Evolutionary conservation across 1,140 invertebrate genomes (phyloP).

Genomic region (Cyrtorhinus lividipennis): DNA sequence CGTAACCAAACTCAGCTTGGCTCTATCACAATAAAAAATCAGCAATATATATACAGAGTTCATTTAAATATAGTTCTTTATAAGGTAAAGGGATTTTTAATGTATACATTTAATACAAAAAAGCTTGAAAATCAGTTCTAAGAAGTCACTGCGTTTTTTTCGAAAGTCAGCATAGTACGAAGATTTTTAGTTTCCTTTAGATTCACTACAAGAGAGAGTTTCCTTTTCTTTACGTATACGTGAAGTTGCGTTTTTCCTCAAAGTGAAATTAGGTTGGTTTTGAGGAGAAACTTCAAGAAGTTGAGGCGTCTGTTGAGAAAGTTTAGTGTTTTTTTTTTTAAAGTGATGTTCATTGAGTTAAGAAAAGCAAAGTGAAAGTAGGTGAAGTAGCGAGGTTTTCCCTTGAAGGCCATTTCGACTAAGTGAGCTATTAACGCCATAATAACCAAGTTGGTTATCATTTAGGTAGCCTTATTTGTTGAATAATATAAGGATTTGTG

Average conservation of each 20-base stretch:
- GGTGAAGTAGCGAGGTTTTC: too few species aligned
- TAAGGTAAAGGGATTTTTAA: too few species aligned
- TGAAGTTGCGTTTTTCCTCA: background rate
- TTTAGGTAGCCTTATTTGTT: too few species aligned
- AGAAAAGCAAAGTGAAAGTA: conserved; percentile 7
- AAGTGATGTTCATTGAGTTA: background rate
- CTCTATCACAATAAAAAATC: conserved; percentile 3
- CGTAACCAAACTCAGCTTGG: conserved; percentile 5
- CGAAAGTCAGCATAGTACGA: background rate
- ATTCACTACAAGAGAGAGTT: background rate
- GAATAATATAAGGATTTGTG: too few species aligned
- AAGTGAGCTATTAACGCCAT: too few species aligned
- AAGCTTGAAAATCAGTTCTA: conserved; percentile 10
- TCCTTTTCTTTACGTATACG: conserved; percentile 3
- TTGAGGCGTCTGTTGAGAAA: background rate
- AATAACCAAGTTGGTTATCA: too few species aligned
- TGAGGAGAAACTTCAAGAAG: background rate
- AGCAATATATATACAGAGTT: conserved; percentile 5
- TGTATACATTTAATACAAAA: background rate
- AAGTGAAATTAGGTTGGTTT: background rate
- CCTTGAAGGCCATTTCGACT: too few species aligned
- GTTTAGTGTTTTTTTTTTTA: too few species aligned
- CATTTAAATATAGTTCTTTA: background rate
- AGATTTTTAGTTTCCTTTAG: background rate
- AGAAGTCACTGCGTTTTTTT: conserved; percentile 2